Evolutionary conservation across 2,113 vertebrate genomes (phyloP), one percentile per base, ranked within the genome.

Genomic region (Xyliphius kryptos): DNA sequence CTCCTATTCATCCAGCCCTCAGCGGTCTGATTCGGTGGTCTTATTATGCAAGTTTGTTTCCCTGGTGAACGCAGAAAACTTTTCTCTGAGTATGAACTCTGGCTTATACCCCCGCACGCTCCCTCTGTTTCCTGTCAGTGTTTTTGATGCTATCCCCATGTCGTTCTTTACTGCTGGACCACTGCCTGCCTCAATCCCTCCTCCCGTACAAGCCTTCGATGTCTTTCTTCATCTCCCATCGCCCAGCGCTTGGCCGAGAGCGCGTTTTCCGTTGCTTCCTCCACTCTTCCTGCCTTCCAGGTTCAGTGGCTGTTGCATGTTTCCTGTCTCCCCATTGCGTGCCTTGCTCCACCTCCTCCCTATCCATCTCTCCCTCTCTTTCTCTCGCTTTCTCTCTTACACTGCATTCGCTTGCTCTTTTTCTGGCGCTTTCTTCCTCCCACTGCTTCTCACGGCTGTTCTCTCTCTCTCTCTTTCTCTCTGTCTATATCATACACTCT

Each of bases 281-380:
- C 56, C 72, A 72, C 71, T 75, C 57, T 77, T 72, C 66, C 75
- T 76, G 67, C 76, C 67, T 56, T 70, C 70, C 74, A 72, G 68
- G 20, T 61, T 60, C 61, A 68, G 69, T 70, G 66, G 64, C 71
- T 76, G 67, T 67, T 65, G 64, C 73, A 66, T 63, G 41, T 63
- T 75, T 74, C 73, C 71, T 72, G 71, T 62, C 70, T 73, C 54
- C 58, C 69, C 73, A 67, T 73, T 60, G 56, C 66, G 64, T 20
- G 38, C 57, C 57, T 32, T 61, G 63, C 55, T 38, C 53, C 50
- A 38, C 76, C 67, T 63, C 64, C 71, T 58, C 63, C 32, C 74
- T 64, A 72, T 73, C 71, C 53, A 66, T 57, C 41, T 61, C 63
- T 61, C 70, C 16, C 13, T 48, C 62, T 16, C 61, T 49, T 60